A percentile compares a stretch with the other conserved stretches of the same genome.
Evolutionary conservation across 2,113 vertebrate species (phyloP).

Genomic region (Cyanistes caeruleus): DNA sequence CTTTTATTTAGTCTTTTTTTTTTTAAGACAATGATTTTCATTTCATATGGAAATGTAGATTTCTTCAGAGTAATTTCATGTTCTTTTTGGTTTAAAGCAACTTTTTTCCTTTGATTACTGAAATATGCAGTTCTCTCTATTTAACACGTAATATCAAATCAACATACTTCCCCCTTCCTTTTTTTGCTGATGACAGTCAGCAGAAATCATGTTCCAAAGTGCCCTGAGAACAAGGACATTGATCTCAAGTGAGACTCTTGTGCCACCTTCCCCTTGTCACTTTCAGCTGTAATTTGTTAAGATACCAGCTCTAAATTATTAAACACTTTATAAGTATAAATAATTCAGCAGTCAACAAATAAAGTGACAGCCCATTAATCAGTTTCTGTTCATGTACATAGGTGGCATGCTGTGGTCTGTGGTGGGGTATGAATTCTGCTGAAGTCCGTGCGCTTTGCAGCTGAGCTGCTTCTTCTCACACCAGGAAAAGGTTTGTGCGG

Average conservation of each 20-base stretch:
- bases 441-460: conserved; percentile 18
- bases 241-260: conserved; percentile 73
- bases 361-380: conserved; percentile 91
- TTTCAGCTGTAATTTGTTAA: conserved; percentile 85
- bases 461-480: neutral
- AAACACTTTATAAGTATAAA: conserved; percentile 89
- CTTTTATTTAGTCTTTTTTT: conserved; percentile 71
- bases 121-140: conserved; percentile 66
- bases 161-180: conserved; percentile 57
- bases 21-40: conserved; percentile 69
- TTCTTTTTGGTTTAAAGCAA: conserved; percentile 71
- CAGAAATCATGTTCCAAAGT: conserved; percentile 72
- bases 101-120: conserved; percentile 70
- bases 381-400: conserved; percentile 67
- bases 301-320: conserved; percentile 89
- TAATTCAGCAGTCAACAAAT: conserved; percentile 93
- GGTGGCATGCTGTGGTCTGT: conserved; percentile 65
- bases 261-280: conserved; percentile 79
- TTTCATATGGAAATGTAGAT: conserved; percentile 69
- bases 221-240: conserved; percentile 70
- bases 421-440: conserved; percentile 51
- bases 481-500: neutral
- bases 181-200: conserved; percentile 70
- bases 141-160: conserved; percentile 64
- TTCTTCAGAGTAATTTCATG: conserved; percentile 63